Base-by-base conservation (phyloP, 2,888 invertebrate species). In the Agriopis marginaria region DNA sequence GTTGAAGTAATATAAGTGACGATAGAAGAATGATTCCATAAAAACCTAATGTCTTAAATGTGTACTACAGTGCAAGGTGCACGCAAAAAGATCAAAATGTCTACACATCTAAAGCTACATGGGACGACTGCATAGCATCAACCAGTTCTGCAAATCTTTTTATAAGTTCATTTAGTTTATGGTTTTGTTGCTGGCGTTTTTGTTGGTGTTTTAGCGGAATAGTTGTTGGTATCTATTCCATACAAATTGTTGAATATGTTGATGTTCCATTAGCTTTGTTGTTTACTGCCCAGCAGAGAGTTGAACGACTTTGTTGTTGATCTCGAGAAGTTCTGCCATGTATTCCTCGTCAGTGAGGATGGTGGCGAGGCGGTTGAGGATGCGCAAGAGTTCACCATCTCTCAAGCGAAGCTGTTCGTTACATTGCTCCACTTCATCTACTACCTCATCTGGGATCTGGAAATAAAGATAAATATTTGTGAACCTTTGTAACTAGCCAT, bases 321-420 rank as follows among this genome's bases (percentile, higher is more conserved):
- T 96, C 63, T 96, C 95, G 77, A 97, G 90, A 61, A 97, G 93
- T 87, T 98, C 97, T 32, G 94, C 93, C 85, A 97, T 95, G 85
- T 97, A 98, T 77, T 96, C 95, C 78, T 96, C 95, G 83, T 98
- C 97, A 39, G 95, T 94, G 86, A 97, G 95, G 81, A 97, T 95
- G 80, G 95, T 95, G 49, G 97, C 96, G 68, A 97, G 92, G 23
- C 95, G 95, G 77, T 95, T 95, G 68, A 98, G 91, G 73, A 96
- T 94, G 71, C 95, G 95, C 69, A 96, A 91, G 60, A 98, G 94
- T 74, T 96, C 95, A 0, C 96, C 95, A 74, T 96, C 95, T 32
- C 95, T 93, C 79, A 97, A 91, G 73, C 95, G 96, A 74, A 98
- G 94, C 86, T 98, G 97, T 63, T 96, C 95, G 79, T 97, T 96